Conservation (phyloP, 1,140 invertebrate species). For the Oncopodura yosiiana region DNA sequence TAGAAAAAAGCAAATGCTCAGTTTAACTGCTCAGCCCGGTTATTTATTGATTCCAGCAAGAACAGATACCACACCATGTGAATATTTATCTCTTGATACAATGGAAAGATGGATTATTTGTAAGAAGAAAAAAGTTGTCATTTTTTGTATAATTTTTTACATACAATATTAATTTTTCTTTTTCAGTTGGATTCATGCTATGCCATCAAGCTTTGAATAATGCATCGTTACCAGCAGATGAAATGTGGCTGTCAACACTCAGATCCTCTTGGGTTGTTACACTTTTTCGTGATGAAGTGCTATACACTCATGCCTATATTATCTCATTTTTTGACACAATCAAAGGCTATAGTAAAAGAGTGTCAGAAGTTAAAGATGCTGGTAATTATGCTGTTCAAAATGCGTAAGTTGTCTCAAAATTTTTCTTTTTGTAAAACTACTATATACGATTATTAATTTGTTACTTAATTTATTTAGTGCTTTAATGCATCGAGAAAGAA, state of each 20-base stretch:
- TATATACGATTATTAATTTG: neutral
- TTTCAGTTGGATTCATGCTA: constrained; percentile 72
- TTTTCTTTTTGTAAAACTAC: neutral
- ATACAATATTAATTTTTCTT: constrained; percentile 26
- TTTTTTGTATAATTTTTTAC: constrained; percentile 2
- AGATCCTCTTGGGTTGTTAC: constrained; percentile 89
- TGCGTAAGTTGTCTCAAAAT: constrained; percentile 46
- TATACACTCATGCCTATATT: constrained; percentile 90
- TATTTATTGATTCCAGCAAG: constrained; percentile 86
- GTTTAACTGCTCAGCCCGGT: constrained; percentile 80
- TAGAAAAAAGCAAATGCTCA: constrained; percentile 81
- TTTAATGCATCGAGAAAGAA: constrained; percentile 79
- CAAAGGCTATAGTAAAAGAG: constrained; percentile 86
- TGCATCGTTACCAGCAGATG: constrained; percentile 54
- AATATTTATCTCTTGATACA: constrained; percentile 87
- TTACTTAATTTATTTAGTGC: constrained; percentile 43
- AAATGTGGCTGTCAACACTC: constrained; percentile 82
- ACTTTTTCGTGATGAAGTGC: constrained; percentile 92
- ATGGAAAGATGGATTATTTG: constrained; percentile 95
- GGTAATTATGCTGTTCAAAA: constrained; percentile 81
- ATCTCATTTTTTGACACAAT: constrained; percentile 87
- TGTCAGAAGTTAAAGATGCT: constrained; percentile 89
- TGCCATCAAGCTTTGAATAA: constrained; percentile 72
- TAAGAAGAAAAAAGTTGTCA: constrained; percentile 39
- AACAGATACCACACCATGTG: constrained; percentile 93